Conservation (phyloP, 2,888 invertebrate genomes). For the Willowsia nigromaculata region DNA sequence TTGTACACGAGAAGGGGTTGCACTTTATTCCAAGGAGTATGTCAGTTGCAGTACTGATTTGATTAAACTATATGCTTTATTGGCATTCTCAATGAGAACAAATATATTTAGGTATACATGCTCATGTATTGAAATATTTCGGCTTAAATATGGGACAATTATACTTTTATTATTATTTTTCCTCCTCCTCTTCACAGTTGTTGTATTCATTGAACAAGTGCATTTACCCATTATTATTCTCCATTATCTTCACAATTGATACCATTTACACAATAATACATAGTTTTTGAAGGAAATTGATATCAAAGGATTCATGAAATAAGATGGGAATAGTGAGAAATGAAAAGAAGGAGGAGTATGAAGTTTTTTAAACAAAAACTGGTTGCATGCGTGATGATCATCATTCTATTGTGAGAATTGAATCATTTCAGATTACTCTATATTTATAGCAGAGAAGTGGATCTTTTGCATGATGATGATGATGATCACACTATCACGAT, state of each 20-base stretch:
- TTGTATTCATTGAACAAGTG: not conserved
- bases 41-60: not conserved
- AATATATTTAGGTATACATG: not conserved
- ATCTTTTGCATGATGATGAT: not conserved
- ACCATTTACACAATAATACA: not conserved
- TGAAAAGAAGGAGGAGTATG: slow-evolving; percentile 24
- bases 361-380: not conserved
- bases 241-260: not conserved
- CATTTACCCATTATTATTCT: not conserved
- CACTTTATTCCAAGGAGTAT: not conserved
- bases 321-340: not conserved
- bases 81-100: not conserved
- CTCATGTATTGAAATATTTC: not conserved
- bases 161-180: not conserved
- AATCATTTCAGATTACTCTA: slow-evolving; percentile 12
- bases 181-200: not conserved
- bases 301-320: not conserved
- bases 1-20: not conserved
- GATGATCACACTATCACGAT: not conserved
- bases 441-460: too few relatives aligned
- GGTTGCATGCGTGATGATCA: not conserved
- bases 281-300: not conserved
- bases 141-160: not conserved
- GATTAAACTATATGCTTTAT: not conserved
- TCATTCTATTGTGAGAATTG: not conserved